Conservation (phyloP, 2,888 invertebrate species). For the Frankliniella intonsa region DNA sequence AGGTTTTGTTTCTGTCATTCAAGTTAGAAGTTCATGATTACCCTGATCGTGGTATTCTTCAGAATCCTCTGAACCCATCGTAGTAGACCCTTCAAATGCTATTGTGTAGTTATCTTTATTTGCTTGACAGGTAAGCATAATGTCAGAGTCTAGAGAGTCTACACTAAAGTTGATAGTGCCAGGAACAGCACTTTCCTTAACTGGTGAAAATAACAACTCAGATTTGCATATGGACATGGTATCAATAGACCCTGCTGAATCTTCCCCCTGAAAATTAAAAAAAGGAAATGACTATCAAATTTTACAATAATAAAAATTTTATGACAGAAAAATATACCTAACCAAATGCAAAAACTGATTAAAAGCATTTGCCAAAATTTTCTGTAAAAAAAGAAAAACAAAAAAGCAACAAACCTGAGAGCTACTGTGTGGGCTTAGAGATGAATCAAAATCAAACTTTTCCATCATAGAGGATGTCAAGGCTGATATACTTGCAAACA, state of each 20-base stretch:
- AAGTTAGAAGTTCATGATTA: conserved; percentile 42
- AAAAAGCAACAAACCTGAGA: conserved; percentile 55
- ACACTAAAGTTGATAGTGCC: conserved; percentile 75
- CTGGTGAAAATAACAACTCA: conserved; percentile 83
- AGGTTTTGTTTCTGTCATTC: conserved; percentile 44
- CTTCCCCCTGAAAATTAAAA: conserved; percentile 58
- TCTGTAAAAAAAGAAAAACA: neutral
- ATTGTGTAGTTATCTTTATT: conserved; percentile 90
- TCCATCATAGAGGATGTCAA: conserved; percentile 61
- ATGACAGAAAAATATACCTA: conserved; percentile 36
- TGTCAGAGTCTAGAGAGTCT: conserved; percentile 86
- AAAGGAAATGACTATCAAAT: conserved; percentile 28
- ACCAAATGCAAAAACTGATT: conserved; percentile 2
- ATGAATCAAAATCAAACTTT: conserved; percentile 72
- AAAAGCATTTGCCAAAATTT: neutral
- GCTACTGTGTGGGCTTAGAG: conserved; percentile 69
- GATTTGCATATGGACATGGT: conserved; percentile 85
- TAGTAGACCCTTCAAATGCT: conserved; percentile 84
- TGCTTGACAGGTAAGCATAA: conserved; percentile 84
- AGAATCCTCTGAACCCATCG: conserved; percentile 79
- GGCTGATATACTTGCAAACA: conserved; percentile 75
- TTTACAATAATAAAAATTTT: conserved; percentile 35
- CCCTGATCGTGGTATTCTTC: conserved; percentile 52
- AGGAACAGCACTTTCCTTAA: conserved; percentile 68
- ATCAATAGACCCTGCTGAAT: conserved; percentile 66